These are phyloP conservation scores for Dendropsophus ebraccatus DNA, from an alignment of 2,113 vertebrate genomes.

Conservation along the genomic window DNA sequence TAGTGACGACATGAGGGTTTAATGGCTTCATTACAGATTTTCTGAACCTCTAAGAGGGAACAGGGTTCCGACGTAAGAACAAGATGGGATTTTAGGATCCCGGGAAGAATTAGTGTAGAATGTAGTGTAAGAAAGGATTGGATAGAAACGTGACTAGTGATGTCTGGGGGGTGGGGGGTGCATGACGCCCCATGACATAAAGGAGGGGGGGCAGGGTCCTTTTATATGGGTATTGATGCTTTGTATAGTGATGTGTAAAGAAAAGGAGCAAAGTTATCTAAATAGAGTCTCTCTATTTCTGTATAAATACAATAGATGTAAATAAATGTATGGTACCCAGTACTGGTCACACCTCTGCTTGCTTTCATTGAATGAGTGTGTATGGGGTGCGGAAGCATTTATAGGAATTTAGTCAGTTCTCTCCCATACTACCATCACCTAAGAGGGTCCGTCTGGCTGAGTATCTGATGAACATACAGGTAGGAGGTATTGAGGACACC, in stretches of 20 bases:
- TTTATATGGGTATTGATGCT: not conserved
- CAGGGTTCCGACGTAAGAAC: not conserved
- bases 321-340: constrained; percentile 34
- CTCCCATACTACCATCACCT: too few relatives aligned
- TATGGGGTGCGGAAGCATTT: too few relatives aligned
- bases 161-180: not conserved
- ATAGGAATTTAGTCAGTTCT: too few relatives aligned
- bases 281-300: constrained; percentile 47
- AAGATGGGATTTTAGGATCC: not conserved
- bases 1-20: not conserved
- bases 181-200: not conserved
- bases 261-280: constrained; percentile 20
- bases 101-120: not conserved
- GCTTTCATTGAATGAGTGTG: not conserved
- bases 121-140: not conserved
- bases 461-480: too few relatives aligned
- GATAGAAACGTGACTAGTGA: not conserved
- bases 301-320: constrained; percentile 50
- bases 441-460: too few relatives aligned
- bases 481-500: not conserved
- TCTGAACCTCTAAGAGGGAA: not conserved
- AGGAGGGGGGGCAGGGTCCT: not conserved
- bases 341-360: not conserved
- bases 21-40: not conserved
- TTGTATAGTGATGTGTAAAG: constrained; percentile 44